A percentile compares a stretch with the other conserved stretches of the same genome.
phyloP scores from a whole-genome alignment of 2,113 vertebrate species.

The Sander vitreus region DNA sequence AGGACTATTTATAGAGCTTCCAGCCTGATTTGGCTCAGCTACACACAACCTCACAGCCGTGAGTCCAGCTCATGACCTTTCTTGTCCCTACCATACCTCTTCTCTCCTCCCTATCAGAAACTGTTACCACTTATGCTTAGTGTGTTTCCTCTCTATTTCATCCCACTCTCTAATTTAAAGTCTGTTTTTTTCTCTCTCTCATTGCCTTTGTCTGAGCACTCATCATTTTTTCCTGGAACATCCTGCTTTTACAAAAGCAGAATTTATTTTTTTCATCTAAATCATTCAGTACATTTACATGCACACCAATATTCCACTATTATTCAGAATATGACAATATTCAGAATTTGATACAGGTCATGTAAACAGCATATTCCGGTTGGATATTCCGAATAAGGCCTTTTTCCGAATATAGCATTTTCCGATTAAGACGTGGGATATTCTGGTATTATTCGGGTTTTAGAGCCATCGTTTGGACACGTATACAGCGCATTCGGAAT shows the following conservation, averaged over 20 bases:
- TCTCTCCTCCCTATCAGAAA: background rate
- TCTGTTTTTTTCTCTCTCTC: background rate
- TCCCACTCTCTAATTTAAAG: background rate
- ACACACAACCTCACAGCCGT: background rate
- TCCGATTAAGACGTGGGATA: too few relatives aligned
- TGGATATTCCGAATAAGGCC: too few relatives aligned
- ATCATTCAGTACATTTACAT: background rate
- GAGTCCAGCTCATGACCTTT: conserved; percentile 3
- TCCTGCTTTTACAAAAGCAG: conserved; percentile 5
- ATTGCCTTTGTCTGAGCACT: background rate
- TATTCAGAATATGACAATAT: too few relatives aligned
- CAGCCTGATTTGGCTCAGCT: conserved; percentile 5
- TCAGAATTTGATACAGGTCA: too few relatives aligned
- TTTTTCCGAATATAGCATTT: too few relatives aligned
- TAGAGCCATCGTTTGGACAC: too few relatives aligned
- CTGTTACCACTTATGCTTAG: background rate
- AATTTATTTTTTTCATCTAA: background rate
- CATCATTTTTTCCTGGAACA: background rate
- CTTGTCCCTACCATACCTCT: background rate
- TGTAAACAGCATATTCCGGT: too few relatives aligned
- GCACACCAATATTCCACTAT: too few relatives aligned
- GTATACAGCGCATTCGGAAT: too few relatives aligned
- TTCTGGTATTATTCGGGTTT: too few relatives aligned
- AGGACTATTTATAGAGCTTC: conserved; percentile 45
- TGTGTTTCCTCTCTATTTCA: background rate